Percentiles rank a stretch among this genome's conserved stretches.
These are phyloP conservation scores for Tautogolabrus adspersus DNA, from an alignment of 2,113 vertebrate genomes.

Conservation along the genomic window DNA sequence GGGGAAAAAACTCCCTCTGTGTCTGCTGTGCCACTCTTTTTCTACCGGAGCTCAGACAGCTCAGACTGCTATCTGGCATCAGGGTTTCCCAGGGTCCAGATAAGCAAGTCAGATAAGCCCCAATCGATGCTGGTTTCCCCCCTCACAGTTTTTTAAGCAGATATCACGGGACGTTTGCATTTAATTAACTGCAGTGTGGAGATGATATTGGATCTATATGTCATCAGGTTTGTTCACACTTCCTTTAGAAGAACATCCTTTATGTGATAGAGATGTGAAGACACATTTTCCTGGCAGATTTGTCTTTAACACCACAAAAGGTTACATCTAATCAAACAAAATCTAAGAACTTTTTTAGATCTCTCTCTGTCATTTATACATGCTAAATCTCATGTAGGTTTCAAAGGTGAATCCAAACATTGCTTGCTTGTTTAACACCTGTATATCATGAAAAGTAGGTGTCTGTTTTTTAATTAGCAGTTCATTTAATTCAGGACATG, in stretches of 20 bases:
- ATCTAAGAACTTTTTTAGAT: not conserved
- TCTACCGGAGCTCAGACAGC: slow-evolving; percentile 46
- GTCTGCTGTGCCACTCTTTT: slow-evolving; percentile 43
- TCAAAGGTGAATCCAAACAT: slow-evolving; percentile 11
- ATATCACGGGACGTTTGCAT: slow-evolving; percentile 54
- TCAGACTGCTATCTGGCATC: slow-evolving; percentile 60
- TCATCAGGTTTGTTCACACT: slow-evolving; percentile 32
- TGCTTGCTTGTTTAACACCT: slow-evolving; percentile 20
- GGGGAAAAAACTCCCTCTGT: slow-evolving; percentile 29
- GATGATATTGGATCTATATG: slow-evolving; percentile 52
- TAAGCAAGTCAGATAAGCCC: slow-evolving; percentile 64
- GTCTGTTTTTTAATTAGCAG: slow-evolving; percentile 42
- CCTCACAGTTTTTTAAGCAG: slow-evolving; percentile 53
- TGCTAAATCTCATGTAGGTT: not conserved
- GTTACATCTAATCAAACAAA: not conserved
- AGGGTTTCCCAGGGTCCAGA: slow-evolving; percentile 64
- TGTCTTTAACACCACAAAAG: slow-evolving; percentile 6
- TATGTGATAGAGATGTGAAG: slow-evolving; percentile 3
- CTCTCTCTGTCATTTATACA: not conserved
- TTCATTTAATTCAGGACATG: slow-evolving; percentile 1
- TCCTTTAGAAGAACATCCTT: not conserved
- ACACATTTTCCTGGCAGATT: not conserved
- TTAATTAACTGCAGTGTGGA: slow-evolving; percentile 46
- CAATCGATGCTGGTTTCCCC: slow-evolving; percentile 64
- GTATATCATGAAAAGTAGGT: slow-evolving; percentile 25